A percentile compares a stretch with the other conserved stretches of the same genome.
Evolutionary conservation across 2,888 invertebrate genomes (phyloP).

Genomic region (Epinotia bilunana): DNA sequence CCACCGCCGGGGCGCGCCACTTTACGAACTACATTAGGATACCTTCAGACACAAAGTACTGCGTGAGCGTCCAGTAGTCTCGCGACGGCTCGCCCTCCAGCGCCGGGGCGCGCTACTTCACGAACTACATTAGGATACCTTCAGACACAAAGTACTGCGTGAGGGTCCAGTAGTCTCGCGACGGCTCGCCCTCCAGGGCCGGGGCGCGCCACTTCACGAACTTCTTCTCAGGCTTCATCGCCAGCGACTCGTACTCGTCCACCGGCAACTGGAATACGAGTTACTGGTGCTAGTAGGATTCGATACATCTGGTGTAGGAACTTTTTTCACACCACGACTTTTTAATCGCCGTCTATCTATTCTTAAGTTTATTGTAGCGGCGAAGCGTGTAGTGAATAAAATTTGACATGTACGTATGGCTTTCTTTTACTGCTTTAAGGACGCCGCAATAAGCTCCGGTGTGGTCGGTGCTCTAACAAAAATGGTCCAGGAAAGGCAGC

Average conservation of each 20-base stretch:
- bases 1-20: slow-evolving; percentile 66
- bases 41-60: slow-evolving; percentile 77
- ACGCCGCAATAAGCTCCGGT: too few relatives aligned
- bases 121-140: slow-evolving; percentile 64
- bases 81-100: slow-evolving; percentile 64
- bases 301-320: background rate
- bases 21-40: slow-evolving; percentile 68
- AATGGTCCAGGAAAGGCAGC: too few relatives aligned
- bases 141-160: slow-evolving; percentile 76
- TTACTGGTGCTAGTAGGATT: background rate
- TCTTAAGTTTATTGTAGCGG: too few relatives aligned
- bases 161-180: slow-evolving; percentile 73
- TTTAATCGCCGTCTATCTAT: too few relatives aligned
- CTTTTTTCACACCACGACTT: too few relatives aligned
- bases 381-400: too few relatives aligned
- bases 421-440: too few relatives aligned
- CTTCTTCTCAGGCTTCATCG: slow-evolving; percentile 67
- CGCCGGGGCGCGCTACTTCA: slow-evolving; percentile 69
- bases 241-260: slow-evolving; percentile 62
- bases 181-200: slow-evolving; percentile 64
- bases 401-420: too few relatives aligned
- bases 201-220: slow-evolving; percentile 71
- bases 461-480: too few relatives aligned
- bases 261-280: slow-evolving; percentile 59
- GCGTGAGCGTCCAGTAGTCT: slow-evolving; percentile 76